These are phyloP conservation scores for Scartelaos histophorus DNA, from an alignment of 2,113 vertebrate genomes.

Conservation along the genomic window DNA sequence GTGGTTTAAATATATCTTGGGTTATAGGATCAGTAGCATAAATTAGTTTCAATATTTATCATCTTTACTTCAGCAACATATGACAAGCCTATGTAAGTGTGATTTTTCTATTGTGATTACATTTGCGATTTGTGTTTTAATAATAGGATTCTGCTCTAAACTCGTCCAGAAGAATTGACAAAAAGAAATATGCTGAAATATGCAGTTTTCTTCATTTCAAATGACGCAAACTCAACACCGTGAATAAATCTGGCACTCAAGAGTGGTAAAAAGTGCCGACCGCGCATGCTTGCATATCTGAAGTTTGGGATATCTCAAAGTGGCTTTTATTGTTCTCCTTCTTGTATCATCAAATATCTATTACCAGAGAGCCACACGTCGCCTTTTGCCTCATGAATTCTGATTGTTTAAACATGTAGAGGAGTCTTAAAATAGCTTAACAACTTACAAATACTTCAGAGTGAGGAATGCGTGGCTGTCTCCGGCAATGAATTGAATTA, in stretches of 20 bases:
- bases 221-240: slow-evolving; percentile 4
- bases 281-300: background rate
- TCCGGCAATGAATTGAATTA: slow-evolving; percentile 31
- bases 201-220: background rate
- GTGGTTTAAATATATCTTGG: no score
- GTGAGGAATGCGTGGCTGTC: slow-evolving; percentile 7
- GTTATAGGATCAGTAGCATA: no score
- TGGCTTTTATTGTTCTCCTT: slow-evolving; percentile 37
- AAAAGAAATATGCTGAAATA: no score
- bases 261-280: slow-evolving; percentile 20
- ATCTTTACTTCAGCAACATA: no score
- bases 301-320: slow-evolving; percentile 24
- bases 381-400: slow-evolving; percentile 19
- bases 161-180: no score
- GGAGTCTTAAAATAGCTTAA: slow-evolving; percentile 9
- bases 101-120: no score
- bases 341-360: slow-evolving; percentile 39
- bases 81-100: no score
- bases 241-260: slow-evolving; percentile 29
- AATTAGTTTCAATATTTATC: no score
- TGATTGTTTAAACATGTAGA: slow-evolving; percentile 14
- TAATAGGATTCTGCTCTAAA: no score
- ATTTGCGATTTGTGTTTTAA: no score
- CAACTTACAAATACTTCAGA: slow-evolving; percentile 25
- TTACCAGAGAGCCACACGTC: slow-evolving; percentile 17